Conservation (phyloP, 2,797 vertebrate species). For the Naso thynnoides region DNA sequence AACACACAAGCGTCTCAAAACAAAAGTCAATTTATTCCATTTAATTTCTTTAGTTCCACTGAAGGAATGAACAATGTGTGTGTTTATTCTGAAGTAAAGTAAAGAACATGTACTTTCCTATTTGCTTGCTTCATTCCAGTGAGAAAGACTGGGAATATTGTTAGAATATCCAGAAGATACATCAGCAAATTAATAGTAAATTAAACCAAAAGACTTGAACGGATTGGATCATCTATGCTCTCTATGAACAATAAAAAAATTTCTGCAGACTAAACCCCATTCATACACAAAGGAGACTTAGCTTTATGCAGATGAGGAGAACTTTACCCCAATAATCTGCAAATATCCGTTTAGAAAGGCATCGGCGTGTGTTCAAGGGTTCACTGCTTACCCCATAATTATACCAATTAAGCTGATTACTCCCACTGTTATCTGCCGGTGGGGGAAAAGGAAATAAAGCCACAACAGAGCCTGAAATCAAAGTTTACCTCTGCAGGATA, state of each 20-base stretch:
- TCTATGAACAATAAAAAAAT: slow-evolving; percentile 14
- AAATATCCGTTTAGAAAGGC: slow-evolving; percentile 69
- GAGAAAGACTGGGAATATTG: background rate
- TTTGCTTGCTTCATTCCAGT: slow-evolving; percentile 1
- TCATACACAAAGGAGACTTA: slow-evolving; percentile 38
- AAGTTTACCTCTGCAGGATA: slow-evolving; percentile 70
- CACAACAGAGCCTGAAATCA: slow-evolving; percentile 63
- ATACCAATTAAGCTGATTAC: slow-evolving; percentile 77
- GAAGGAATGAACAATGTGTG: too few species aligned
- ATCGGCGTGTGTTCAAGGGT: slow-evolving; percentile 63
- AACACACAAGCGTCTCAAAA: too few species aligned
- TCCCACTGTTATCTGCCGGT: slow-evolving; percentile 66
- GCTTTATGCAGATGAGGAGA: slow-evolving; percentile 42
- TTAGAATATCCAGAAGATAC: background rate
- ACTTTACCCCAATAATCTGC: slow-evolving; percentile 65
- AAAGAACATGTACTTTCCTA: background rate
- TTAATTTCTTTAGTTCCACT: too few species aligned
- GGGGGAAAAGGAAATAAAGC: slow-evolving; percentile 61
- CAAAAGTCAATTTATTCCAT: too few species aligned
- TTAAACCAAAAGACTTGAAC: slow-evolving; percentile 23
- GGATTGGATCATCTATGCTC: slow-evolving; percentile 19
- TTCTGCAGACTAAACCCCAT: slow-evolving; percentile 30
- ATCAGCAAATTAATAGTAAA: background rate
- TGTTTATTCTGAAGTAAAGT: background rate
- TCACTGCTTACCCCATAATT: slow-evolving; percentile 71